phyloP scores from a whole-genome alignment of 2,888 invertebrate species.

The Tortricodes alternella region DNA sequence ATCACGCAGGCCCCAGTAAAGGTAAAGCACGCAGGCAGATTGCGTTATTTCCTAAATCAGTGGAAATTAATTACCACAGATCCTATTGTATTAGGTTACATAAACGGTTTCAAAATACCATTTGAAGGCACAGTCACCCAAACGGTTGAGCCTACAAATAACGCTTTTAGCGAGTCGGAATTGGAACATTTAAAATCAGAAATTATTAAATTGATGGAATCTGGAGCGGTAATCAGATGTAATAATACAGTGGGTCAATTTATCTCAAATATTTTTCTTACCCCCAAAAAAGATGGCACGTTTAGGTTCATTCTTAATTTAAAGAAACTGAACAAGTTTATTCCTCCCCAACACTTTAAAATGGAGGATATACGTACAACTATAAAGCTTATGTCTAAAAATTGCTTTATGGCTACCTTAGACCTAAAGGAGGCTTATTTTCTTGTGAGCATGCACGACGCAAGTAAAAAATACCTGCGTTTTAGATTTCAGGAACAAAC shows the following conservation, averaged over 20 bases:
- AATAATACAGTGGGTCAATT: constrained; percentile 11
- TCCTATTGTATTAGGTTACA: not conserved
- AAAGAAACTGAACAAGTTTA: constrained; percentile 28
- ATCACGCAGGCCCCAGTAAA: not conserved
- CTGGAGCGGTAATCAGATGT: not conserved
- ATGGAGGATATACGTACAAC: constrained; percentile 32
- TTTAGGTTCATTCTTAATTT: constrained; percentile 30
- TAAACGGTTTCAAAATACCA: not conserved
- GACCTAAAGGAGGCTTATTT: constrained; percentile 18
- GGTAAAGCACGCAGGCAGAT: constrained; percentile 11
- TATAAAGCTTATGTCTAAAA: constrained; percentile 11
- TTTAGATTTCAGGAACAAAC: not conserved
- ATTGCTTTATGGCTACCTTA: constrained; percentile 27
- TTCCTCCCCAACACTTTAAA: constrained; percentile 29
- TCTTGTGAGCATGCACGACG: not conserved
- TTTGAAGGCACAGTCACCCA: not conserved
- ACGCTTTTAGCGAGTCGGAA: not conserved
- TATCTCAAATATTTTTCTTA: constrained; percentile 10
- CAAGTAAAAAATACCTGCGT: constrained; percentile 1
- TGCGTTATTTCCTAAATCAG: not conserved
- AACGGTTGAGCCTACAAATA: not conserved
- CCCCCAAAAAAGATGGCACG: constrained; percentile 18
- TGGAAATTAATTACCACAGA: constrained; percentile 7
- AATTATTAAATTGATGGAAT: not conserved
- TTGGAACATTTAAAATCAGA: not conserved